These are phyloP conservation scores for Ferdinandea cuprea DNA, from an alignment of 2,888 invertebrate genomes.

Conservation along the genomic window DNA sequence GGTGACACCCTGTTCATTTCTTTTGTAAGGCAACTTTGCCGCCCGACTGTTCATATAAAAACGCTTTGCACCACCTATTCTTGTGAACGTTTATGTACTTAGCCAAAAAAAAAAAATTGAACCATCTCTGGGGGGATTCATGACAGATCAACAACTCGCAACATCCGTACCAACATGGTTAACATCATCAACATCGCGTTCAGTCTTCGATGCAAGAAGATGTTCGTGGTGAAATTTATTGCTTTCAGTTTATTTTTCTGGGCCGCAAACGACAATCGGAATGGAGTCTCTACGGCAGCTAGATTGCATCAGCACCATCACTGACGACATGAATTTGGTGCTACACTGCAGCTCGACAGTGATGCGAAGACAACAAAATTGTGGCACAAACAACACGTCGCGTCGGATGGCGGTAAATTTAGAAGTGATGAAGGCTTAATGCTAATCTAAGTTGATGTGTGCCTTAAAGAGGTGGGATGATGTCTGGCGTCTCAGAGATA, in stretches of 20 bases:
- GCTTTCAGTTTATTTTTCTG: constrained; percentile 63
- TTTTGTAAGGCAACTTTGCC: too few species aligned
- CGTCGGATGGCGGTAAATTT: constrained; percentile 11
- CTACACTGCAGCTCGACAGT: background rate
- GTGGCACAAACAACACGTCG: constrained; percentile 13
- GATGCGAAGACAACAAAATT: constrained; percentile 2
- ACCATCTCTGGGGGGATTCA: background rate
- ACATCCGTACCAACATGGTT: background rate
- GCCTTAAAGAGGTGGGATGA: constrained; percentile 2
- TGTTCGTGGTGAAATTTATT: constrained; percentile 60
- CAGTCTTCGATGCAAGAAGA: constrained; percentile 23
- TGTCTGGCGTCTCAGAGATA: constrained; percentile 21
- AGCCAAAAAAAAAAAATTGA: constrained; percentile 15
- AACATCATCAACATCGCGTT: background rate
- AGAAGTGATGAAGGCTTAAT: constrained; percentile 46
- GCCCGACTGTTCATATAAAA: too few species aligned
- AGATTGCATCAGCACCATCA: constrained; percentile 28
- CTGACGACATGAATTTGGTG: background rate
- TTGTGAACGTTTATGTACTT: too few species aligned
- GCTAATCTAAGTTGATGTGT: constrained; percentile 35
- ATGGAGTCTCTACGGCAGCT: constrained; percentile 24
- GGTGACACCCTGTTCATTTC: too few species aligned
- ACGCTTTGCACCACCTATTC: too few species aligned
- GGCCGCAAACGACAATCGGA: constrained; percentile 49
- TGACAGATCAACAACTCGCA: background rate